Evolutionary conservation across 2,113 vertebrate genomes (phyloP).

Genomic region (Trichomycterus rosablanca): DNA sequence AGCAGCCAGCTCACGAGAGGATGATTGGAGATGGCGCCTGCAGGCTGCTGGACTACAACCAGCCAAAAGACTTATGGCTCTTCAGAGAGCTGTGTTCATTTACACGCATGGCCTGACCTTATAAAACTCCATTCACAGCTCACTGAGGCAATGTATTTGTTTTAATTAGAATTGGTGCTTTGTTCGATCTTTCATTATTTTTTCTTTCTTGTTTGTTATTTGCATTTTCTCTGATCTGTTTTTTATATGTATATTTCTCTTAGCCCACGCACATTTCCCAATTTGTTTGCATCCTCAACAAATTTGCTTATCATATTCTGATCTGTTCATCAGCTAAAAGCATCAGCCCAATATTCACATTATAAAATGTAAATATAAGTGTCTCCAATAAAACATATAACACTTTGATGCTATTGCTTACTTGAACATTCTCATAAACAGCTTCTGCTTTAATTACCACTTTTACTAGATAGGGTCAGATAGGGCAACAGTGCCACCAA

Average conservation of each 20-base stretch:
- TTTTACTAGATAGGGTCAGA: not conserved
- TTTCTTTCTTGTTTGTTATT: conserved; percentile 14
- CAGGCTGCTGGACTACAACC: conserved; percentile 26
- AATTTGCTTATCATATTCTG: not conserved
- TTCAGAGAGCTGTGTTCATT: conserved; percentile 35
- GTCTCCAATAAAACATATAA: no score
- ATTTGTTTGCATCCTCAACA: not conserved
- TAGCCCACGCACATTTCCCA: not conserved
- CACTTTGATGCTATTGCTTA: not conserved
- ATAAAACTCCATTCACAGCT: conserved; percentile 25
- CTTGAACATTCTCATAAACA: not conserved
- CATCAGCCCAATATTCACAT: no score
- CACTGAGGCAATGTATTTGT: conserved; percentile 7
- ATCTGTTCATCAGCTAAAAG: not conserved
- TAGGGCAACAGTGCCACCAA: conserved; percentile 68
- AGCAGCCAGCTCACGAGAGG: conserved; percentile 2
- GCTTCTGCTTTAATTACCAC: not conserved
- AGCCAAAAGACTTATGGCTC: conserved; percentile 33
- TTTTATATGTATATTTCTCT: not conserved
- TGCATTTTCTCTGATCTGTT: not conserved
- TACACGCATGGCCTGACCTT: conserved; percentile 11
- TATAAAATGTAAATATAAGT: no score
- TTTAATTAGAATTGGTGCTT: conserved; percentile 27
- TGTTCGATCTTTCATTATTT: conserved; percentile 17
- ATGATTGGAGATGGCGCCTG: no score